phyloP scores from a whole-genome alignment of 1,140 invertebrate species.

The Marisa cornuarietis region DNA sequence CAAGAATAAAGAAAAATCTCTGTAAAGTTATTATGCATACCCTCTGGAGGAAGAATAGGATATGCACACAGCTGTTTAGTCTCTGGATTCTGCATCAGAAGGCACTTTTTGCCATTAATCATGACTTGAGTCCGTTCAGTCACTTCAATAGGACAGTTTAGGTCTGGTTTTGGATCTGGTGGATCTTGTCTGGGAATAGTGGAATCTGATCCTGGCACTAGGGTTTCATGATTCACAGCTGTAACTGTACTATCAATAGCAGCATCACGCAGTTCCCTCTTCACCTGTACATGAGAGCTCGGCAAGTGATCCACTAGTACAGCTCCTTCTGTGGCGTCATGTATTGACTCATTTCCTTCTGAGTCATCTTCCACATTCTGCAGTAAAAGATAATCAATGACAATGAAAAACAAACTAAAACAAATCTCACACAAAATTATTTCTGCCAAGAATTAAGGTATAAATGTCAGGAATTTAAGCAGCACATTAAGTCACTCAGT shows the following conservation, averaged over 20 bases:
- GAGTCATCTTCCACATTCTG: background rate
- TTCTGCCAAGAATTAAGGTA: too few species aligned
- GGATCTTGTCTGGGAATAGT: slow-evolving; percentile 15
- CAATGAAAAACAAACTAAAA: background rate
- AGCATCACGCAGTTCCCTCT: too few species aligned
- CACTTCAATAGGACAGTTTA: slow-evolving; percentile 59
- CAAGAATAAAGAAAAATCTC: background rate
- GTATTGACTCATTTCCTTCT: background rate
- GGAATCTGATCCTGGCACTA: background rate
- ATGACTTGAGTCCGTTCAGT: slow-evolving; percentile 58
- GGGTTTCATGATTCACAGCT: slow-evolving; percentile 7
- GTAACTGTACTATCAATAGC: too few species aligned
- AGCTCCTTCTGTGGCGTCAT: too few species aligned
- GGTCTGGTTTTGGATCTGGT: slow-evolving; percentile 41
- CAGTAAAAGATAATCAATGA: background rate
- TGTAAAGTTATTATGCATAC: slow-evolving; percentile 20
- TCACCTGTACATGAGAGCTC: too few species aligned
- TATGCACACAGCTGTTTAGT: slow-evolving; percentile 64
- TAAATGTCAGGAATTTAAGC: too few species aligned
- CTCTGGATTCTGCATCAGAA: slow-evolving; percentile 58
- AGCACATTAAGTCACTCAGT: too few species aligned
- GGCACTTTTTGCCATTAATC: slow-evolving; percentile 64
- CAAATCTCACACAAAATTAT: background rate
- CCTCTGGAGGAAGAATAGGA: slow-evolving; percentile 52
- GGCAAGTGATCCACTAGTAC: too few species aligned